Base-by-base conservation (phyloP, 2,113 vertebrate species). In the Cairina moschata region DNA sequence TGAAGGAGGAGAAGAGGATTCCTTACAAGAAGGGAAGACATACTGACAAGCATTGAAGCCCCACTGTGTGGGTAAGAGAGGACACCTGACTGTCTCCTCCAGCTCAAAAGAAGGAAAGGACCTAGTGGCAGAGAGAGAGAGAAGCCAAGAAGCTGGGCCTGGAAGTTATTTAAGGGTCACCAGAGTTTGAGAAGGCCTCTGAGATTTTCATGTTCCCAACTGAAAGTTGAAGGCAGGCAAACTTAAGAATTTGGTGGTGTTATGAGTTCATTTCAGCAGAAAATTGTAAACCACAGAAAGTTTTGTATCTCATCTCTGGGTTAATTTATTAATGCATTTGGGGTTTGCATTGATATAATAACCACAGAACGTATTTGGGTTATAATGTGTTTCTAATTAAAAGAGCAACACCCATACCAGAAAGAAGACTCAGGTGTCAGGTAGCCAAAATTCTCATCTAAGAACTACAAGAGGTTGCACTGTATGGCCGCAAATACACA, bases 251-350 rank as follows among this genome's bases (percentile, higher is more conserved):
- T 62, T 40, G 25, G 36, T 59, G 63, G 73, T 3, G 1, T 78
- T 42, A 42, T 78, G 88, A 91, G 31, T 50, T 95, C 25, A 67
- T 91, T 89, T 92, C 67, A 83, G 40, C 67, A 90, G 78, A 85
- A 75, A 80, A 77, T 8, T 80, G 55, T 48, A 88, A 94, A 90
- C 91, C 85, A 93, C 91, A 67, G 80, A 46, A 75, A 94, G 76
- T 81, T 93, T 55, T 81, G 40, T 62, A 31, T 89, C 67, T 94
- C 63, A 17, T 6, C 79, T 88, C 28, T 83, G 31, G 21, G 11
- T 83, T 74, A 42, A 77, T 77, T 69, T 86, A 74, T 85, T 91
- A 84, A 78, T 23, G 31, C 12, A 25, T 63, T 78, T 85, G 42
- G 16, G n/a, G 38, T 7, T 88, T 72, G 42, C 52, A 67, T 16